Percentiles rank a stretch among this genome's conserved stretches.
Evolutionary conservation across 2,113 vertebrate genomes (phyloP).

Genomic region (Microcebus ravelobensis): DNA sequence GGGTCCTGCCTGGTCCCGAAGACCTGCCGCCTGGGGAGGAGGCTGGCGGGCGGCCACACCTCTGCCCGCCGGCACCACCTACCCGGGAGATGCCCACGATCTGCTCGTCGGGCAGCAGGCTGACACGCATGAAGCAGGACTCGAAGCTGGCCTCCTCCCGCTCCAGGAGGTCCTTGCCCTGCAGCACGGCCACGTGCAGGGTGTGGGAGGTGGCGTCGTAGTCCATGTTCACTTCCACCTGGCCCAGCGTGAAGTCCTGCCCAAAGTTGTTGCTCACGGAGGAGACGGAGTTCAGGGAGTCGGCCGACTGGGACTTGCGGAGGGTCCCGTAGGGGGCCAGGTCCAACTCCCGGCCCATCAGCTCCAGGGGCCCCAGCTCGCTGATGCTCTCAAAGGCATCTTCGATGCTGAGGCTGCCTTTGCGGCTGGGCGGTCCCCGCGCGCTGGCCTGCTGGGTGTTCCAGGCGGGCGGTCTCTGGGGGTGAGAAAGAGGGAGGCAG

Average conservation of each 20-base stretch:
- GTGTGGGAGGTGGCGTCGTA: slow-evolving; percentile 84
- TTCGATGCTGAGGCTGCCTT: slow-evolving; percentile 89
- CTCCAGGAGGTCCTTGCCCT: slow-evolving; percentile 98
- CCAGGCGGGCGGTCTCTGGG: slow-evolving; percentile 86
- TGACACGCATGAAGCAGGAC: slow-evolving; percentile 95
- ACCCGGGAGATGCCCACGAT: slow-evolving; percentile 95
- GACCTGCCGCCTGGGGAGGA: neutral
- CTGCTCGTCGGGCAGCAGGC: slow-evolving; percentile 93
- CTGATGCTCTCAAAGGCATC: slow-evolving; percentile 92
- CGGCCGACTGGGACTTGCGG: slow-evolving; percentile 93
- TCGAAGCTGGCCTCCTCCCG: slow-evolving; percentile 94
- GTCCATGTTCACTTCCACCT: slow-evolving; percentile 95
- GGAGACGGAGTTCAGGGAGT: slow-evolving; percentile 97
- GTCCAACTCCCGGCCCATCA: slow-evolving; percentile 95
- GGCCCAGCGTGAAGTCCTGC: slow-evolving; percentile 95
- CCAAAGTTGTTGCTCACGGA: slow-evolving; percentile 98
- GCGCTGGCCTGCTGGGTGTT: slow-evolving; percentile 83
- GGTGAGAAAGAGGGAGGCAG: neutral
- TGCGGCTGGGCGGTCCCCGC: slow-evolving; percentile 82
- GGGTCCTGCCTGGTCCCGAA: neutral
- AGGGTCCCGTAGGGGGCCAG: slow-evolving; percentile 86
- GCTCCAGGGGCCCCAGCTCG: slow-evolving; percentile 95
- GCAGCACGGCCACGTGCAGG: slow-evolving; percentile 92
- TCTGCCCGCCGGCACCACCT: slow-evolving; percentile 57
- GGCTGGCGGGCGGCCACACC: neutral